Percentiles rank a stretch among this genome's conserved stretches.
Conservation (phyloP, 1,140 invertebrate species). For the Eumeta japonica region DNA sequence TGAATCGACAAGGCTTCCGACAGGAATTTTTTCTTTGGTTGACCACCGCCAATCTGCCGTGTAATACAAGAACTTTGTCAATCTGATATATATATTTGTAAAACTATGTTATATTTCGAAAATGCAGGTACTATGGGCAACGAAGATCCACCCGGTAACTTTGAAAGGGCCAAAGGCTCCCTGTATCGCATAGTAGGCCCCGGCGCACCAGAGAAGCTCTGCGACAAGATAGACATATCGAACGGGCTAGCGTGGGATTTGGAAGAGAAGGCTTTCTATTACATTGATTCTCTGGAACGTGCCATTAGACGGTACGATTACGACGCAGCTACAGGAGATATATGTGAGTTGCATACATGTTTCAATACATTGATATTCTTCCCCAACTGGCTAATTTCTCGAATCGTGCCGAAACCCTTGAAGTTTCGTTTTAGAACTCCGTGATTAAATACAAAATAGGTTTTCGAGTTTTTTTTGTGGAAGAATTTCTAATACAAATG, state of each 20-base stretch:
- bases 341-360: constrained; percentile 39
- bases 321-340: constrained; percentile 64
- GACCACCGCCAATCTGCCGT: no score
- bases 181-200: constrained; percentile 58
- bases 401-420: neutral
- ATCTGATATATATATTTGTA: no score
- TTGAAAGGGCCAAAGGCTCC: constrained; percentile 52
- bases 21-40: no score
- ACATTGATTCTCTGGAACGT: constrained; percentile 69
- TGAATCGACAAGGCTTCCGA: no score
- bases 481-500: no score
- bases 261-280: constrained; percentile 71
- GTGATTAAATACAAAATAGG: no score
- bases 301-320: constrained; percentile 75
- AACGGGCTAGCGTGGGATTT: constrained; percentile 82
- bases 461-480: no score
- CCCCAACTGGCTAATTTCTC: neutral
- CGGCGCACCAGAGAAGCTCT: constrained; percentile 39
- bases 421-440: no score
- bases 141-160: constrained; percentile 51
- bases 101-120: no score
- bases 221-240: constrained; percentile 62
- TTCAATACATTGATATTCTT: neutral
- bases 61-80: no score
- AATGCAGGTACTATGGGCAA: constrained; percentile 71